Base-by-base conservation (phyloP, 2,888 invertebrate species). In the Platycheirus albimanus region DNA sequence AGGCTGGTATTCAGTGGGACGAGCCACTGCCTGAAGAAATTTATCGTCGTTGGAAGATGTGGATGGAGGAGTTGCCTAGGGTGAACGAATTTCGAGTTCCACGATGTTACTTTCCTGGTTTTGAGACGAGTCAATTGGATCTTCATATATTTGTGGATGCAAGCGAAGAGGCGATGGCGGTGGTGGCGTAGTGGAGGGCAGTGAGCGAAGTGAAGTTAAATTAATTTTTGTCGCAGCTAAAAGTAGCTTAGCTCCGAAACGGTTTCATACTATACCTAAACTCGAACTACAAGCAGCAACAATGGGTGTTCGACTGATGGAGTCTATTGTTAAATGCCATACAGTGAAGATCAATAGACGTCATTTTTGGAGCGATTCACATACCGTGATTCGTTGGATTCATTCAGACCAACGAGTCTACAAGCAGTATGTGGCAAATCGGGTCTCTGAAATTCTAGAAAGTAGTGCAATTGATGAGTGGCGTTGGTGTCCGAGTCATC, bases 41-140 rank as follows among this genome's bases (percentile, higher is more conserved):
- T 47, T 47, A 47, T 13, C n/a, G 24, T 24, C 47, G 47, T 1
- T 47, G 47, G 47, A 47, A 47, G 6, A 13, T 20, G 47, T 47
- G 47, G 47, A 20, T 47, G 0, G 20, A 20, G 7, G 47, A 47
- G 24, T 24, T 47, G 24, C 47, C n/a, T 6, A 47, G 1, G 3
- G 47, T 47, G 7, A 24, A 49, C 1, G 24, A 24, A 2, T n/a
- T 49, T 24, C 28, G 13, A 49, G 13, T 49, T 2, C 47, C 47
- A 49, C 47, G 47, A 1, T 49, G 47, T 7, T 49, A 49, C 2
- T 24, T 49, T 2, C 2, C 20, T 2, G 7, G 4, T 0, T 49
- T 49, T 24, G 47, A 49, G 8, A 7, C 47, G 7, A 7, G 2
- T 0, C 24, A 24, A 49, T 1, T 13, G 47, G 20, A 47, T 24